Evolutionary conservation across 1,140 invertebrate genomes (phyloP).

Genomic region (Papilio helenus): DNA sequence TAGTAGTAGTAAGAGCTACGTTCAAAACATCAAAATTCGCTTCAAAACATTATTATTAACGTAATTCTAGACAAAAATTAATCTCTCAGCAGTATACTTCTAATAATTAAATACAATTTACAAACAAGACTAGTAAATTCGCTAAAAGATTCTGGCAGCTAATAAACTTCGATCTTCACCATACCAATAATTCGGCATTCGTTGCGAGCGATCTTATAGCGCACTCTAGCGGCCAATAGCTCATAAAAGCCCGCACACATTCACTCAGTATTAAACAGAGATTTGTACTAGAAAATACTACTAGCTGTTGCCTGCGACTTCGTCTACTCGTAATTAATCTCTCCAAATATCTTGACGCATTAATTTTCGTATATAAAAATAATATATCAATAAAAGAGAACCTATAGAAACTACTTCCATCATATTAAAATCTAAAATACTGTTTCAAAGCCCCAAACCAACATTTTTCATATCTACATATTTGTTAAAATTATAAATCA

Average conservation of each 20-base stretch:
- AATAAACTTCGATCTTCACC: neutral
- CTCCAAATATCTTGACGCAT: too few relatives aligned
- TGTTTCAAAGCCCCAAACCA: neutral
- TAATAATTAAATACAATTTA: neutral
- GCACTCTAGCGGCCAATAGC: slow-evolving; percentile 13
- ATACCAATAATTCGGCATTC: slow-evolving; percentile 14
- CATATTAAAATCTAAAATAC: neutral
- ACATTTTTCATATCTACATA: neutral
- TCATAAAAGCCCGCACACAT: neutral
- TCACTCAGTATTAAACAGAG: slow-evolving; percentile 2
- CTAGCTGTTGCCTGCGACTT: too few relatives aligned
- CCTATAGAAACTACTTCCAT: too few relatives aligned
- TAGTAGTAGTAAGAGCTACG: too few relatives aligned
- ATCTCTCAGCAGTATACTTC: too few relatives aligned
- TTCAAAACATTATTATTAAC: neutral
- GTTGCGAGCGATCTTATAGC: neutral
- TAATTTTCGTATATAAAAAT: too few relatives aligned
- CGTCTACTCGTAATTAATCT: too few relatives aligned
- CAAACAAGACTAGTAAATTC: neutral
- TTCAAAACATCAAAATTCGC: too few relatives aligned
- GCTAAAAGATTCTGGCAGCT: neutral
- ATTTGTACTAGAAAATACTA: neutral
- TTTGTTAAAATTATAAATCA: slow-evolving; percentile 27
- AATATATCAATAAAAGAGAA: too few relatives aligned
- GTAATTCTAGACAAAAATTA: too few relatives aligned